phyloP scores from a whole-genome alignment of 2,888 invertebrate species.

The Zaprionus obscuricornis region DNA sequence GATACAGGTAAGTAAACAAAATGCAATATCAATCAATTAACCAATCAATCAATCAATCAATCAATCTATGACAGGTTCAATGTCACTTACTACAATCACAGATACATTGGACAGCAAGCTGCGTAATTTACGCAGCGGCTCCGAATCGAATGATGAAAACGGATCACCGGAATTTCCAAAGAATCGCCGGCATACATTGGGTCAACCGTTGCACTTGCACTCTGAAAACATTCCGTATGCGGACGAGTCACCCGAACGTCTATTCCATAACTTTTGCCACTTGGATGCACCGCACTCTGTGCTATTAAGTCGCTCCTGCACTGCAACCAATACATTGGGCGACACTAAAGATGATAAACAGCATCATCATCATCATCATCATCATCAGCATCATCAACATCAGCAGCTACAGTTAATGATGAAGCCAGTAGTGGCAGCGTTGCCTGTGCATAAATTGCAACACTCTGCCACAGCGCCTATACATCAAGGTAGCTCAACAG shows the following conservation, averaged over 20 bases:
- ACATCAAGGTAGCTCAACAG: conserved; percentile 60
- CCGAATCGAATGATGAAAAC: conserved; percentile 85
- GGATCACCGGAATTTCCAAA: conserved; percentile 83
- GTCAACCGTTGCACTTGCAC: conserved; percentile 82
- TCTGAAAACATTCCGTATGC: conserved; percentile 88
- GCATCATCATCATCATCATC: conserved; percentile 35
- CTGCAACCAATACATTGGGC: conserved; percentile 63
- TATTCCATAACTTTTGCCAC: conserved; percentile 77
- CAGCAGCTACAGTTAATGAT: conserved; percentile 26
- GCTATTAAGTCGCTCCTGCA: conserved; percentile 76
- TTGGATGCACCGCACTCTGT: conserved; percentile 71
- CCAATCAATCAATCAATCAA: not conserved
- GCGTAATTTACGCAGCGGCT: conserved; percentile 88
- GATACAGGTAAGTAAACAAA: conserved; percentile 78
- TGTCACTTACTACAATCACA: conserved; percentile 92
- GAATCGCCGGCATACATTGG: conserved; percentile 79
- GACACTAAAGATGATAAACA: conserved; percentile 44
- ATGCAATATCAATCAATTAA: not conserved
- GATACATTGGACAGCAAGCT: conserved; percentile 93
- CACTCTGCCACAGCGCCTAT: conserved; percentile 81
- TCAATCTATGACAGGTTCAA: conserved; percentile 87
- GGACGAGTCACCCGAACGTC: conserved; percentile 87
- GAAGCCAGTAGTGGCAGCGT: conserved; percentile 45
- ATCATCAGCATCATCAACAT: conserved; percentile 47
- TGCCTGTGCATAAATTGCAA: conserved; percentile 73